These are phyloP conservation scores for Isoperla grammatica DNA, from an alignment of 2,888 invertebrate genomes.

Conservation along the genomic window DNA sequence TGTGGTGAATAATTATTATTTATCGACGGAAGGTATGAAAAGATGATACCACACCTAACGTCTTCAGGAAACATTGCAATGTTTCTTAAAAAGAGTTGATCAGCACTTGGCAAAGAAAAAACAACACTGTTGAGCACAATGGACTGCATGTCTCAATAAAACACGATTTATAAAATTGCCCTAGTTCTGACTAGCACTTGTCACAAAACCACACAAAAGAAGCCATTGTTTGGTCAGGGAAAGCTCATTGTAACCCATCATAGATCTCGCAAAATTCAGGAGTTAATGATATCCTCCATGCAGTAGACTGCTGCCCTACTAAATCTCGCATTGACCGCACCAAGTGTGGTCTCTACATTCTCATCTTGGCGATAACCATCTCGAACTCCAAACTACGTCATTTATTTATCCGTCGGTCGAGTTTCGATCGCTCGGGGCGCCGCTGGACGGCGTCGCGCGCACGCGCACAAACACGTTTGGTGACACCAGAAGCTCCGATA, in stretches of 20 bases:
- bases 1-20: conserved; percentile 21
- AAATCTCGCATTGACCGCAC: too few species aligned
- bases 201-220: background rate
- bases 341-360: too few species aligned
- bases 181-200: conserved; percentile 13
- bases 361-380: too few species aligned
- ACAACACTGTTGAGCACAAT: conserved; percentile 1
- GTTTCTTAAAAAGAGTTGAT: background rate
- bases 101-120: background rate
- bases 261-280: too few species aligned
- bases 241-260: too few species aligned
- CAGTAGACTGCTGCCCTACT: too few species aligned
- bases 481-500: conserved; percentile 23
- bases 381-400: too few species aligned
- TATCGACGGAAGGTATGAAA: conserved; percentile 12
- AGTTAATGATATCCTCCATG: too few species aligned
- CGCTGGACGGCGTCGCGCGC: conserved; percentile 1
- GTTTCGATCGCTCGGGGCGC: background rate
- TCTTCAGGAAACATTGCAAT: conserved; percentile 1
- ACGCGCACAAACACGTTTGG: conserved; percentile 20
- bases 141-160: background rate
- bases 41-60: conserved; percentile 2
- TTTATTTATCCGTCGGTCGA: background rate
- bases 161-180: background rate
- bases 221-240: too few species aligned